Evolutionary conservation across 1,140 invertebrate species (phyloP).

Genomic region (Hylaeus volcanicus): DNA sequence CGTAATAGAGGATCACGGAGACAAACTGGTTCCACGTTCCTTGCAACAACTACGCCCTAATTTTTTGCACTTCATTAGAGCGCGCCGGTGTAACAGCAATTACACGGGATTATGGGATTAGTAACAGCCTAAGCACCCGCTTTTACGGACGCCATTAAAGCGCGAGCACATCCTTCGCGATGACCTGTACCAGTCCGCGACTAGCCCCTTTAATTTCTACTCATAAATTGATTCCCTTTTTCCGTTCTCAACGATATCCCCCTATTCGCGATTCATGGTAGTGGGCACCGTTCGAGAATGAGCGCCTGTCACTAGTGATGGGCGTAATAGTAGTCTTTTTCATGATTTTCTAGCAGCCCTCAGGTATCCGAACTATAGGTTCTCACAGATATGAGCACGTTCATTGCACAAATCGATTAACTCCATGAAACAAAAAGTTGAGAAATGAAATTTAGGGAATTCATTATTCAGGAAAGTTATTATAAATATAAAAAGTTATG

Average conservation of each 20-base stretch:
- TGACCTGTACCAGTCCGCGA: not conserved
- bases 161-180: not conserved
- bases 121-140: slow-evolving; percentile 26
- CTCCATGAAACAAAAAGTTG: too few species aligned
- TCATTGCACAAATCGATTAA: too few species aligned
- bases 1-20: slow-evolving; percentile 38
- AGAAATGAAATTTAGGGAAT: too few species aligned
- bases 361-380: too few species aligned
- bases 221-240: not conserved
- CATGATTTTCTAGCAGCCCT: too few species aligned
- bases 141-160: slow-evolving; percentile 48
- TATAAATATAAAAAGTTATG: too few species aligned
- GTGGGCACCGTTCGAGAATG: too few species aligned
- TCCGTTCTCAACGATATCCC: not conserved
- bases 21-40: slow-evolving; percentile 55
- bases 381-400: too few species aligned
- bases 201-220: not conserved
- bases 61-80: slow-evolving; percentile 67
- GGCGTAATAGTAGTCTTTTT: too few species aligned
- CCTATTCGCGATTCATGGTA: too few species aligned
- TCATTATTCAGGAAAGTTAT: too few species aligned
- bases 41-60: slow-evolving; percentile 7
- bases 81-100: slow-evolving; percentile 70
- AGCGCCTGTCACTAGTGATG: too few species aligned
- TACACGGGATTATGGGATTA: slow-evolving; percentile 61